Evolutionary conservation across 2,888 invertebrate species (phyloP), one percentile per base, ranked within the genome.

Genomic region (Onchidella celtica): DNA sequence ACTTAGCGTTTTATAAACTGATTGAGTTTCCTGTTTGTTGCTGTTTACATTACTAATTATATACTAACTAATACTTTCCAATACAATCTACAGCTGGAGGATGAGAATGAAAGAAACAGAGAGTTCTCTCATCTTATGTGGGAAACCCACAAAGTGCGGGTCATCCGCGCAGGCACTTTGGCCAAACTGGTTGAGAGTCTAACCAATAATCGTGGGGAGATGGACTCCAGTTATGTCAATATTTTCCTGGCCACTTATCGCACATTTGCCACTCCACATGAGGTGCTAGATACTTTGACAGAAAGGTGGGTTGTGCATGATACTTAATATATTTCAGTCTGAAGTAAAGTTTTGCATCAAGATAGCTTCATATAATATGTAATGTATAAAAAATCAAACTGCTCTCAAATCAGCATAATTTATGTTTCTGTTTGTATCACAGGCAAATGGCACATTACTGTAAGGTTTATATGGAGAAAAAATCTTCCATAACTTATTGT

Each of bases 241-340:
- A 98, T 99, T 73, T 99, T 99, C 94, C 95, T 99, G 88, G 97
- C 97, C 87, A 98, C 98, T 1, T 98, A 97, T 94, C 95, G 98
- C 83, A 97, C 96, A 63, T 99, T 99, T 94, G 97, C 98, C 89
- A 96, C 96, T 79, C 96, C 98, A 85, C 95, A 95, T 90, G 96
- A 97, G 91, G 97, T 99, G 78, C 94, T 98, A 88, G 96, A 96
- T 87, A 95, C 97, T 84, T 94, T 98, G 84, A 94, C 97, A 3
- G 85, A 89, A 61, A 90, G 91, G 91, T 92, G 77, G 78, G 85
- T 47, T 11, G n/a, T 27, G 11, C 17, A 55, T 3, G 17, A 3
- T 63, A n/a, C 4, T 59, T n/a, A n/a, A n/a, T n/a, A n/a, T n/a
- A n/a, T n/a, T n/a, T n/a, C n/a, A n/a, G n/a, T n/a, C n/a, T n/a